Conservation (phyloP, 2,113 vertebrate species). For the Notarius lentiginosus region DNA sequence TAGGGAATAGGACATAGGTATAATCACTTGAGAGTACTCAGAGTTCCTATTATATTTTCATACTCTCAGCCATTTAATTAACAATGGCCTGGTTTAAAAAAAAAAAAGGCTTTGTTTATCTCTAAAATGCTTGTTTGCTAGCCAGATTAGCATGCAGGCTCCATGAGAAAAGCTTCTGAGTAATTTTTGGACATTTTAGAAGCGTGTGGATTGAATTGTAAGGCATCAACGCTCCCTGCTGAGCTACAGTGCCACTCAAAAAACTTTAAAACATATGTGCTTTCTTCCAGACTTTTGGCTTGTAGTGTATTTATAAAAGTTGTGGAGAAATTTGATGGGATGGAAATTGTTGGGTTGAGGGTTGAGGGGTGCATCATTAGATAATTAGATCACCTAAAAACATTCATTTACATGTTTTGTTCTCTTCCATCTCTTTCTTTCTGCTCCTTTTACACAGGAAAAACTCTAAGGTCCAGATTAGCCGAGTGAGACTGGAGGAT, state of each 20-base stretch:
- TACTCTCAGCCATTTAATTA: neutral
- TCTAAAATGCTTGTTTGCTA: neutral
- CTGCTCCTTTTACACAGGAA: slow-evolving; percentile 74
- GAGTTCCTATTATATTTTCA: neutral
- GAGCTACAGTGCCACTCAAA: neutral
- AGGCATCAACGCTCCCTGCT: neutral
- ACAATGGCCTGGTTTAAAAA: neutral
- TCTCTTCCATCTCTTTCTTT: neutral
- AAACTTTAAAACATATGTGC: neutral
- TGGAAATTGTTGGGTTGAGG: neutral
- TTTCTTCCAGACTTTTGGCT: neutral
- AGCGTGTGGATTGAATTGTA: neutral
- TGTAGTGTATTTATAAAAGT: neutral
- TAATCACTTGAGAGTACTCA: neutral
- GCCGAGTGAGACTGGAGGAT: slow-evolving; percentile 88
- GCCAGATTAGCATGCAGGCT: neutral
- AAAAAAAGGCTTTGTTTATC: neutral
- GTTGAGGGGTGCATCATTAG: neutral
- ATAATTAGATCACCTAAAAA: neutral
- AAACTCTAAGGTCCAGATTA: slow-evolving; percentile 97
- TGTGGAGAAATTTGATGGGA: neutral
- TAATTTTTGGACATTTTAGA: neutral
- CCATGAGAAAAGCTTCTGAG: neutral
- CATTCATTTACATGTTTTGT: neutral
- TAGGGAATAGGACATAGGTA: neutral